These are phyloP conservation scores for Calidris pugnax DNA, from an alignment of 2,113 vertebrate species.

Conservation along the genomic window DNA sequence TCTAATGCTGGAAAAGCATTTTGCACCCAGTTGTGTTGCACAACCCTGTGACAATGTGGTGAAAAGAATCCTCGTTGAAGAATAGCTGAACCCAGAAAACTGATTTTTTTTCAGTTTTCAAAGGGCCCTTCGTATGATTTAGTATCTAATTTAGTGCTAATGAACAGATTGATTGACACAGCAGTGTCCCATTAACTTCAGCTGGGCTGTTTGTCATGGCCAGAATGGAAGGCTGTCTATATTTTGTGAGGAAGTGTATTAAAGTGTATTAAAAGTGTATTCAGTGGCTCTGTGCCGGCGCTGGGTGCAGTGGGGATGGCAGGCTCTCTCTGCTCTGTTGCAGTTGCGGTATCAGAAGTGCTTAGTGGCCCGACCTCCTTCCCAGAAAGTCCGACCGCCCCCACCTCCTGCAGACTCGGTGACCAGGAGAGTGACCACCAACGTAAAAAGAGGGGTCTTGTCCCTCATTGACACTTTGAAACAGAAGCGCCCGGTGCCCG, in stretches of 20 bases:
- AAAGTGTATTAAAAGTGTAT: neutral
- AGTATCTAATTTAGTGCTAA: neutral
- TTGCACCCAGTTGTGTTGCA: neutral
- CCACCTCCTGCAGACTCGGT: conserved; percentile 87
- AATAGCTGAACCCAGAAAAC: neutral
- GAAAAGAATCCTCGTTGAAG: neutral
- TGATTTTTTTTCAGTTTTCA: neutral
- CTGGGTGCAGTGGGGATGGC: neutral
- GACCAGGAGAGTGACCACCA: conserved; percentile 92
- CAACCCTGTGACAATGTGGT: neutral
- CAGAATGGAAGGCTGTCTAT: neutral
- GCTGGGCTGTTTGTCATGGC: neutral
- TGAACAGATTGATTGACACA: neutral
- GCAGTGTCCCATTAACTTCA: neutral
- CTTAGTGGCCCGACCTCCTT: conserved; percentile 91
- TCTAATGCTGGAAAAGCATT: neutral
- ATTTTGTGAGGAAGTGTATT: neutral
- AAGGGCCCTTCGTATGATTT: neutral
- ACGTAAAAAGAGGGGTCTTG: conserved; percentile 92
- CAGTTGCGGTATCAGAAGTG: conserved; percentile 98
- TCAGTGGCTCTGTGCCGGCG: neutral
- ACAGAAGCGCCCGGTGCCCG: conserved; percentile 90
- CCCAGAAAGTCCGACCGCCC: conserved; percentile 85
- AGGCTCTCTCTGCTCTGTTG: conserved; percentile 35
- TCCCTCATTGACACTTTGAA: conserved; percentile 99